Evolutionary conservation across 37 sponge, comb jelly and placozoan genomes (phyloP), one percentile per base, ranked within the genome.

Genomic region (Agelas oroides): DNA sequence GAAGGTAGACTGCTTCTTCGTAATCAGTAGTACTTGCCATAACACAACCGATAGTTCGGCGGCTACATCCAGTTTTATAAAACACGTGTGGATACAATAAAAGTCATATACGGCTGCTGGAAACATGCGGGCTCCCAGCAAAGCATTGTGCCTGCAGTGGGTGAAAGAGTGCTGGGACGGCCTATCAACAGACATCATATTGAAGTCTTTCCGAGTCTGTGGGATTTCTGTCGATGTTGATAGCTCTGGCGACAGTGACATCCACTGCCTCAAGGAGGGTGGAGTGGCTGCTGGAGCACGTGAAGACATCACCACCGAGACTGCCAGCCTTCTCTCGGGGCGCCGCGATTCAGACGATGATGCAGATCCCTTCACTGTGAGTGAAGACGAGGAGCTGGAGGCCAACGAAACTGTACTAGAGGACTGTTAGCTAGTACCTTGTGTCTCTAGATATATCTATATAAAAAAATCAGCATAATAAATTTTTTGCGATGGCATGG

Each of bases 41-140:
- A 25, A 12, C 25, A 14, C 92, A 61, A 78, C 92, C 31, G 87
- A 90, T n/a, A n/a, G n/a, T n/a, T n/a, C 57, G 59, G 79, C 1
- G 27, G 71, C 37, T 86, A 86, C 86, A 90, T 81, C 60, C 71
- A 78, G 28, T 77, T 86, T 0, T 90, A 75, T 65, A 90, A 90
- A 46, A 77, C 33, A 15, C n/a, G n/a, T n/a, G n/a, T n/a, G 65
- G 41, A 17, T 79, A 79, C 62, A 61, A 81, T 5, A 71, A 53
- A 77, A 92, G 28, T 35, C 75, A 0, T 84, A 70, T 77, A 92
- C 93, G 17, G 56, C 55, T 20, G 89, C 76, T 41, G 89, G 89
- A 12, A 88, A 87, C 59, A 39, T 82, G 53, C 35, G 84, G 6
- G 78, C 92, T 52, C 92, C 92, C 21, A 28, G 35, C 28, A 87